Evolutionary conservation across 2,797 vertebrate genomes (phyloP), one percentile per base, ranked within the genome.

Genomic region (Sebastes minor): DNA sequence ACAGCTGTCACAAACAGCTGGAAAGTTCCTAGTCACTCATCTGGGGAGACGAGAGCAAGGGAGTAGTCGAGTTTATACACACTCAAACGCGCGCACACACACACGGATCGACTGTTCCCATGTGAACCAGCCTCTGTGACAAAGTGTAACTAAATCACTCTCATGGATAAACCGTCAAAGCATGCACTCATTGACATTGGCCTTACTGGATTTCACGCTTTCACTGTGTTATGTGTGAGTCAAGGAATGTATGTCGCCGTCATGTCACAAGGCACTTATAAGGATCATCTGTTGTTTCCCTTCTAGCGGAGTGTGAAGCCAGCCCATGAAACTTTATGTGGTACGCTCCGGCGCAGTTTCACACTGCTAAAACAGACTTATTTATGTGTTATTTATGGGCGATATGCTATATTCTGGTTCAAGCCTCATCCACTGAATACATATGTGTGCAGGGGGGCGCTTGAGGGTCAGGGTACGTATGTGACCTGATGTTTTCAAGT

Each of bases 1-100:
- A 83, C 95, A 95, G 95, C 94, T 95, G 95, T 86, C 82, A 70
- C 89, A 87, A 93, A 90, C 95, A 95, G 94, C 94, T 95, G 95
- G 86, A 90, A 73, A 74, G 74, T 79, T 90, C 76, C 33, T 74
- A 38, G 70, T 77, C 74, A 46, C 75, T 82, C 66, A 32, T 80
- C 81, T 74, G 49, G 68, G 64, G 76, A 71, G 64, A 64, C 62
- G 11, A 77, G 55, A 80, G 78, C 76, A 27, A 83, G 68, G 74
- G 80, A 87, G 78, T 57, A 72, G 70, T 86, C 55, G 6, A 70
- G 38, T 68, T 63, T 23, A 53, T 55, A 52, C 60, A 59, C 71
- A 69, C 46, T 63, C 71, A 75, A 75, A 76, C 25, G 42, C 55
- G 71, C 76, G 68, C 22, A 55, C 74, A 69, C 68, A 80, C 67